A percentile compares a stretch with the other conserved stretches of the same genome.
Conservation (phyloP, 2,888 invertebrate species). For the Hymenopus coronatus region DNA sequence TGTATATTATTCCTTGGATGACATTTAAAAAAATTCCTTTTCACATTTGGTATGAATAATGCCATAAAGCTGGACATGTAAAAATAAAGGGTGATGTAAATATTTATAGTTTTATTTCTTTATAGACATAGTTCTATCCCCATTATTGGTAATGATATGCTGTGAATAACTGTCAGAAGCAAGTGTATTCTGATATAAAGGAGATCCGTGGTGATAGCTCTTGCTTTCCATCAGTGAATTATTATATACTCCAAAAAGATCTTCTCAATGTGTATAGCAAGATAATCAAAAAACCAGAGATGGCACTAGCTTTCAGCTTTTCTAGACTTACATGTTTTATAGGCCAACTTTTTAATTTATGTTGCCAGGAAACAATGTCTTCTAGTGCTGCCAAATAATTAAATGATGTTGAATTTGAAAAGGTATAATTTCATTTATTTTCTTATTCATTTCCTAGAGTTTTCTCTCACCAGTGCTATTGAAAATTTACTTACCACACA, state of each 20-base stretch:
- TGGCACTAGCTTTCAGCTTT: neutral
- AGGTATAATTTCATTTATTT: neutral
- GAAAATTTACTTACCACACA: too few species aligned
- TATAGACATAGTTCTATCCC: neutral
- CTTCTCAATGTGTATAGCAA: neutral
- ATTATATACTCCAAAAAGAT: neutral
- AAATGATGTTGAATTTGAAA: neutral
- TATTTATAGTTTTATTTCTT: neutral
- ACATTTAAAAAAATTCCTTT: neutral
- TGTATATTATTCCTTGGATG: neutral
- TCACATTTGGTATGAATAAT: neutral
- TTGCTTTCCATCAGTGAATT: neutral
- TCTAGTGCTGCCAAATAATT: neutral
- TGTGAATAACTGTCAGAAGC: neutral
- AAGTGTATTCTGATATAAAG: neutral
- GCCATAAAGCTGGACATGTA: neutral
- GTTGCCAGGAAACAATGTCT: neutral
- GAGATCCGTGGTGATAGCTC: neutral
- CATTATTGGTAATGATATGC: neutral
- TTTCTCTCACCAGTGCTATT: too few species aligned
- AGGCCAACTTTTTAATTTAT: neutral
- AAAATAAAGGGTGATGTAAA: neutral
- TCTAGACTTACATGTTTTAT: neutral
- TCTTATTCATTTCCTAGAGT: too few species aligned
- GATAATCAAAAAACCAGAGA: neutral